phyloP scores from a whole-genome alignment of 2,888 invertebrate species.

The Timema podura region DNA sequence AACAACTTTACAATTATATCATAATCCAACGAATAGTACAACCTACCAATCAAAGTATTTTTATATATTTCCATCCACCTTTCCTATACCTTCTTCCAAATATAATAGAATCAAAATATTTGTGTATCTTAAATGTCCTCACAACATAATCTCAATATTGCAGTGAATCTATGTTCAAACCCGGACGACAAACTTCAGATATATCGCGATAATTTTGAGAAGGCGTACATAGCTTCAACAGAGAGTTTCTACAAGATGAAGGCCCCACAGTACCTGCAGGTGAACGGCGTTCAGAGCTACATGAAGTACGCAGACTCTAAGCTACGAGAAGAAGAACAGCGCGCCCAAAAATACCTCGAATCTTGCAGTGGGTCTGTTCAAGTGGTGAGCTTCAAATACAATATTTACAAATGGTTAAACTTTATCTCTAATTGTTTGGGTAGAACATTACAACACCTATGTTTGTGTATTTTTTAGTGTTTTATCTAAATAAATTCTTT shows the following conservation, averaged over 20 bases:
- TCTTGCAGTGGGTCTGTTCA: slow-evolving; percentile 75
- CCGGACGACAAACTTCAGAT: slow-evolving; percentile 89
- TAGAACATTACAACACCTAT: background rate
- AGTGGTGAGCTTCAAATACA: slow-evolving; percentile 42
- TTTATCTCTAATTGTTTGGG: background rate
- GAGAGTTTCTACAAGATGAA: slow-evolving; percentile 89
- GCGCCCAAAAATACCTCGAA: slow-evolving; percentile 90
- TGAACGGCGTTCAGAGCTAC: slow-evolving; percentile 93
- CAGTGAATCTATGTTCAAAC: slow-evolving; percentile 94
- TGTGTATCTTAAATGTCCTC: too few relatives aligned
- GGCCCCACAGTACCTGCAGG: slow-evolving; percentile 82
- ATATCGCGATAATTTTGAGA: slow-evolving; percentile 95
- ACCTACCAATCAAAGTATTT: too few relatives aligned
- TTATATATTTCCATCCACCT: too few relatives aligned
- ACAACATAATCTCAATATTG: too few relatives aligned
- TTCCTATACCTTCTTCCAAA: too few relatives aligned
- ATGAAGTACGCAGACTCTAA: slow-evolving; percentile 96
- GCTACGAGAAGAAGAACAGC: slow-evolving; percentile 88
- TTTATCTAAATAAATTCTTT: too few relatives aligned
- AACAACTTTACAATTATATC: too few relatives aligned
- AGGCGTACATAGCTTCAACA: slow-evolving; percentile 91
- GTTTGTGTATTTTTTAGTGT: too few relatives aligned
- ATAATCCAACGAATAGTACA: too few relatives aligned
- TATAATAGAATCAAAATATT: too few relatives aligned
- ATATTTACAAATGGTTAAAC: background rate